Percentiles rank a stretch among this genome's conserved stretches.
These are phyloP conservation scores for Atractosteus spatula DNA, from an alignment of 2,113 vertebrate genomes.

Conservation along the genomic window DNA sequence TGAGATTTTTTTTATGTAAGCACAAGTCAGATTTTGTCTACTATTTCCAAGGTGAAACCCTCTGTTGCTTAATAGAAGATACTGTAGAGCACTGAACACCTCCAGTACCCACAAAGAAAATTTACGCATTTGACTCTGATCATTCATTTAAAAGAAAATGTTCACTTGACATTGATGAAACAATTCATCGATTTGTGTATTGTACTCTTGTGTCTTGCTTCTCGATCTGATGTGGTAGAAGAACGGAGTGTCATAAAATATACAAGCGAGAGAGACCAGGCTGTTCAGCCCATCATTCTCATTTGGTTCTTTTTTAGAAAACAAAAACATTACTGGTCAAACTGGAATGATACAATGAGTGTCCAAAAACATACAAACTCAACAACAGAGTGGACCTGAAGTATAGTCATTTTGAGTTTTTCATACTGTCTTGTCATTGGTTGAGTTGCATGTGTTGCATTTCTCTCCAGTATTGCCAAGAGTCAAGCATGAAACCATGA, in stretches of 20 bases:
- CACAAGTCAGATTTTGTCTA: slow-evolving; percentile 39
- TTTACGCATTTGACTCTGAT: slow-evolving; percentile 40
- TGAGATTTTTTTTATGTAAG: slow-evolving; percentile 24
- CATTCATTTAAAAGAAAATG: slow-evolving; percentile 34
- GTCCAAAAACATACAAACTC: too few species aligned
- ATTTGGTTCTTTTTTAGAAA: too few species aligned
- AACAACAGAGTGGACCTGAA: background rate
- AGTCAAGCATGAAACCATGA: too few species aligned
- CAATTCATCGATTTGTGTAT: background rate
- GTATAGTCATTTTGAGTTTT: too few species aligned
- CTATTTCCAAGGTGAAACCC: slow-evolving; percentile 27
- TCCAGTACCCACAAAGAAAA: slow-evolving; percentile 29
- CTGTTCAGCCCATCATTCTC: too few species aligned
- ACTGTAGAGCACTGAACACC: slow-evolving; percentile 37
- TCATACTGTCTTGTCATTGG: background rate
- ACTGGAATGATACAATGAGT: background rate
- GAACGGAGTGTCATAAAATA: too few species aligned
- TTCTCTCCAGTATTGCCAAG: background rate
- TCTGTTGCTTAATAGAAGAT: slow-evolving; percentile 32
- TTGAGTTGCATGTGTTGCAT: background rate
- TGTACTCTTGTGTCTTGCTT: too few species aligned
- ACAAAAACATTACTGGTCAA: too few species aligned
- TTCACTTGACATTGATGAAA: slow-evolving; percentile 6
- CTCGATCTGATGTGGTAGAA: too few species aligned
- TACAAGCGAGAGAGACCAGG: too few species aligned